Evolutionary conservation across 1,140 invertebrate genomes (phyloP), one percentile per base, ranked within the genome.

Genomic region (Drosophila melanogaster): DNA sequence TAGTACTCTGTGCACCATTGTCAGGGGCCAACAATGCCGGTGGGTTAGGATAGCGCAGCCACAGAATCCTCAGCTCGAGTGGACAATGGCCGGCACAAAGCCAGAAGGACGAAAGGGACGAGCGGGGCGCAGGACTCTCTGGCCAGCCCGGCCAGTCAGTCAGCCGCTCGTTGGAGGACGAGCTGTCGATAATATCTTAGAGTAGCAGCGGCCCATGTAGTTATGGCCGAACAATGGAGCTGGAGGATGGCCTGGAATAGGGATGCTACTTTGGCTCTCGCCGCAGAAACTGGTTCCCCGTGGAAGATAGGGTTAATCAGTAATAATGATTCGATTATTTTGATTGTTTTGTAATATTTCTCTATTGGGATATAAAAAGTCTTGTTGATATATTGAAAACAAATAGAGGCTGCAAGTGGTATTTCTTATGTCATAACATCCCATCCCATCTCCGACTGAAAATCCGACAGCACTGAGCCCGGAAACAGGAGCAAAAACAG

Each of bases 171-270:
- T 65, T 81, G 74, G 69, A 77, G 83, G 74, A 90, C 77, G 77
- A 89, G 67, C 77, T 89, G 84, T 87, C 84, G 83, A 87, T 87
- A 89, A 89, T 89, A 89, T 89, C 85, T 90, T 90, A 80, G 85
- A 89, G 79, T 89, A 77, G 73, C 84, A 79, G 72, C 76, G 75
- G 46, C 71, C 71, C 79, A 89, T 79, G 79, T 89, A 77, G 83
- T 77, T 77, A 78, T 58, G 37, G 71, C 46, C 76, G 59, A 87
- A 83, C 84, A 87, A 87, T 89, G 72, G 40, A 75, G 71, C 71
- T 75, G 71, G 71, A 75, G 71, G 33, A 65, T 44, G 35, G 54
- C 46, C 71, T 65, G 50, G 30, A 38, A 22, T 15, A 24, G 54
- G 4, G 65, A 26, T 71, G 41, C 4, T 11, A 22, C 0, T 2